Conservation (phyloP, 1,140 invertebrate species). For the Conus ventricosus region DNA sequence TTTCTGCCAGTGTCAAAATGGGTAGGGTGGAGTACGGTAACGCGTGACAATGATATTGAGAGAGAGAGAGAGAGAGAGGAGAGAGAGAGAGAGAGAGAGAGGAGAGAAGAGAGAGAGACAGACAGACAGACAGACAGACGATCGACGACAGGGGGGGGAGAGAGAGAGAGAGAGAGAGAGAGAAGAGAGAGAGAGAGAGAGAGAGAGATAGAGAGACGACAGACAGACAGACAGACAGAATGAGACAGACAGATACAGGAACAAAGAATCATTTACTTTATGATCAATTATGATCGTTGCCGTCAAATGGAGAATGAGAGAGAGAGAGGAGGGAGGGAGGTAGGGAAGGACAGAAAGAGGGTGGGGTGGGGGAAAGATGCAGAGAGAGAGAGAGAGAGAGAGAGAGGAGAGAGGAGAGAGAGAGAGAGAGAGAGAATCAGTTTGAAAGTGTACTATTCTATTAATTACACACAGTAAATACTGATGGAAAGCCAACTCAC, state of each 20-base stretch:
- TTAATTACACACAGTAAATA: background rate
- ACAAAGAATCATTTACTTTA: background rate
- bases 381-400: no score
- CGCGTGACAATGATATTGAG: no score
- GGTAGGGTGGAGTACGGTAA: no score
- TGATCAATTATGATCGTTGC: background rate
- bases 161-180: background rate
- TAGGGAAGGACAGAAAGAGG: no score
- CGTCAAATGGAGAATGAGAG: background rate
- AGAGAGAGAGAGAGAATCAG: background rate
- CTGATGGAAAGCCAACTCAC: conserved; percentile 13
- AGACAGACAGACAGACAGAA: background rate
- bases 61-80: background rate
- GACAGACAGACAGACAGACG: background rate
- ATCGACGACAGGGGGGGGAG: background rate
- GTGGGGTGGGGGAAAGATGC: no score
- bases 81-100: background rate
- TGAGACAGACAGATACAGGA: background rate
- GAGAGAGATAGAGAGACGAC: background rate
- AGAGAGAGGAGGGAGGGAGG: background rate
- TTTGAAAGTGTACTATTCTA: no score
- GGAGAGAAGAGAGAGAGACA: background rate
- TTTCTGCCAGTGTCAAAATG: no score
- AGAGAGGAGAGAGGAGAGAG: no score
- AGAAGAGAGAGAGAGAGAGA: background rate